phyloP scores from a whole-genome alignment of 2,888 invertebrate species.

The Philhelius pedissequus region DNA sequence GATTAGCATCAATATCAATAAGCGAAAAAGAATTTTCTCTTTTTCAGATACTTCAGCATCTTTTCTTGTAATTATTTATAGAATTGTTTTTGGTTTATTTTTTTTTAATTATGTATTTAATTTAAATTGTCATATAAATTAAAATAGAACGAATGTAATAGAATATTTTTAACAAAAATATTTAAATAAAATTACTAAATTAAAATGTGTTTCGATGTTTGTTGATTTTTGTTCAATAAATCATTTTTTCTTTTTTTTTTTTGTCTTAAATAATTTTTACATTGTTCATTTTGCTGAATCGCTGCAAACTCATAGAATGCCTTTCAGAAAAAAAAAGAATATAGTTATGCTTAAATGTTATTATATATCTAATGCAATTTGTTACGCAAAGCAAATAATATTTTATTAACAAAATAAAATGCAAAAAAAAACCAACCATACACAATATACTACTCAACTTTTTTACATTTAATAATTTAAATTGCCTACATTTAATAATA shows the following conservation, averaged over 20 bases:
- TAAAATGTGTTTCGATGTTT: conserved; percentile 45
- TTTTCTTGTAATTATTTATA: background rate
- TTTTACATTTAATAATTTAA: conserved; percentile 4
- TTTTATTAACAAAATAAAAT: conserved; percentile 59
- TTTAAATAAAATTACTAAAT: background rate
- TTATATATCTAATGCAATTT: conserved; percentile 71
- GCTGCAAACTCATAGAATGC: conserved; percentile 67
- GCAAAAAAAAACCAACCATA: conserved; percentile 41
- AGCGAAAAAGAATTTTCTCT: background rate
- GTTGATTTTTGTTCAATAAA: background rate
- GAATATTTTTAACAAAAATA: background rate
- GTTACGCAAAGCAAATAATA: conserved; percentile 69
- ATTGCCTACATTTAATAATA: background rate
- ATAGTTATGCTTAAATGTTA: conserved; percentile 71
- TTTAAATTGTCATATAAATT: background rate
- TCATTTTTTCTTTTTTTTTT: conserved; percentile 26
- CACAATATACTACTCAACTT: conserved; percentile 53
- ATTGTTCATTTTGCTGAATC: conserved; percentile 62
- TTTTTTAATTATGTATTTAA: background rate
- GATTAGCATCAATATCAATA: conserved; percentile 4
- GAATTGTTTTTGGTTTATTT: background rate
- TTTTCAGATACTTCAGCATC: conserved; percentile 15
- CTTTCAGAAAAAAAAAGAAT: conserved; percentile 58
- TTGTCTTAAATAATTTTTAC: conserved; percentile 18
- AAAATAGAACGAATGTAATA: conserved; percentile 20